Percentiles rank a stretch among this genome's conserved stretches.
These are phyloP conservation scores for Halcyon senegalensis DNA, from an alignment of 2,113 vertebrate species.

Conservation along the genomic window DNA sequence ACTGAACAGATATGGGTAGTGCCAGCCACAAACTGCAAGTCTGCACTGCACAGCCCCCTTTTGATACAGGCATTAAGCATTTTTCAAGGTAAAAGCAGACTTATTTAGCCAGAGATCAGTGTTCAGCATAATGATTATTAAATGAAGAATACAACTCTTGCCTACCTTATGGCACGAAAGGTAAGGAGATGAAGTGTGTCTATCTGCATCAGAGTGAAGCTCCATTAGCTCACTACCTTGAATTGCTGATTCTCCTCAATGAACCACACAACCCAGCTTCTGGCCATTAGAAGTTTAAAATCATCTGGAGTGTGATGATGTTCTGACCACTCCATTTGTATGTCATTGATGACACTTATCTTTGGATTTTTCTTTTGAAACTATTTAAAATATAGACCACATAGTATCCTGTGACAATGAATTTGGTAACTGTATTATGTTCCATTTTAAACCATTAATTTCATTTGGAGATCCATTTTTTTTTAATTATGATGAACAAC, in stretches of 20 bases:
- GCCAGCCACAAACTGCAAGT: not conserved
- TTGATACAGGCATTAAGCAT: not conserved
- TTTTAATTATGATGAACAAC: not conserved
- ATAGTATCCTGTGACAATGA: not conserved
- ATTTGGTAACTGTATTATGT: not conserved
- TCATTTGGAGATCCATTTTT: not conserved
- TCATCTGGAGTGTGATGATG: not conserved
- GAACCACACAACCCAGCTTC: not conserved
- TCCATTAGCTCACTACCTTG: not conserved
- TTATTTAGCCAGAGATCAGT: not conserved
- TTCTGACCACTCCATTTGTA: not conserved
- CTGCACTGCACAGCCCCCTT: not conserved
- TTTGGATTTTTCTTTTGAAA: not conserved
- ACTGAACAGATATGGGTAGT: not conserved
- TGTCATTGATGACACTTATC: not conserved
- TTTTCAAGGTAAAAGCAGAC: not conserved
- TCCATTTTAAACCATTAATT: not conserved
- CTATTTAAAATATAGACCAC: fast-evolving
- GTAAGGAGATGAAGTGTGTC: not conserved
- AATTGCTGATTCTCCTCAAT: not conserved
- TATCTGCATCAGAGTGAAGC: not conserved
- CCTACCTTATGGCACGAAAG: not conserved
- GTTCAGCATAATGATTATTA: not conserved
- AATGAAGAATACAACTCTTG: not conserved
- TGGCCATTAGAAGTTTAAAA: not conserved